Evolutionary conservation across 1,140 invertebrate genomes (phyloP).

Genomic region (Tetramorium simillimum): DNA sequence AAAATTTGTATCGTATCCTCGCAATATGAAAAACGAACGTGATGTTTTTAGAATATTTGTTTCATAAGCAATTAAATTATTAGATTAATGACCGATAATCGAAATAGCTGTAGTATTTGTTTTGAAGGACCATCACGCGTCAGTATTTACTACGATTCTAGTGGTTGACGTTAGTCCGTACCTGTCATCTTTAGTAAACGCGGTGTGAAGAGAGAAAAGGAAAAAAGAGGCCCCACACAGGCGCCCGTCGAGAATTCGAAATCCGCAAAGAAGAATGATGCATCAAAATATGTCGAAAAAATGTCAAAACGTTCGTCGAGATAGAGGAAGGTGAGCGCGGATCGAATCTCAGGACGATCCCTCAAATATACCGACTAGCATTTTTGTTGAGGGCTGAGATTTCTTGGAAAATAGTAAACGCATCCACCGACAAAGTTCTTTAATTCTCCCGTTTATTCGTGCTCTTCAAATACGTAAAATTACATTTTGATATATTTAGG

Average conservation of each 20-base stretch:
- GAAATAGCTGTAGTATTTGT: neutral
- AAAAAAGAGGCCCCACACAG: slow-evolving; percentile 42
- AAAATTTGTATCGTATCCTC: neutral
- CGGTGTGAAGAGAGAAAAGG: neutral
- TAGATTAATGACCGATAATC: neutral
- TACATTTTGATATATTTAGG: neutral
- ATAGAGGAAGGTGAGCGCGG: slow-evolving; percentile 13
- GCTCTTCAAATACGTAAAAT: neutral
- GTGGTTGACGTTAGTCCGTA: slow-evolving; percentile 19
- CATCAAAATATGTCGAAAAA: slow-evolving; percentile 80
- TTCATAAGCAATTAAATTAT: neutral
- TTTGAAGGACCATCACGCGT: neutral
- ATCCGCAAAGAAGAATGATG: slow-evolving; percentile 65
- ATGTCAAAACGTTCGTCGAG: slow-evolving; percentile 76
- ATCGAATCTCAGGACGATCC: slow-evolving; percentile 49
- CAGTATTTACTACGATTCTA: slow-evolving; percentile 36
- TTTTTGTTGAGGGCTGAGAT: slow-evolving; percentile 3
- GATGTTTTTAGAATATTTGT: neutral
- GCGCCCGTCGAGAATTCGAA: slow-evolving; percentile 50
- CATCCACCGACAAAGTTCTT: neutral
- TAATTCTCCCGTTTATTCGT: neutral
- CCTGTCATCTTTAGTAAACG: slow-evolving; percentile 49
- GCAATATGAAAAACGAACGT: neutral
- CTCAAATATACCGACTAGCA: neutral
- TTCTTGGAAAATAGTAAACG: slow-evolving; percentile 37